Percentiles rank a stretch among this genome's conserved stretches.
Evolutionary conservation across 23 tunicate genomes (phyloP).

Genomic region (Styela clava): DNA sequence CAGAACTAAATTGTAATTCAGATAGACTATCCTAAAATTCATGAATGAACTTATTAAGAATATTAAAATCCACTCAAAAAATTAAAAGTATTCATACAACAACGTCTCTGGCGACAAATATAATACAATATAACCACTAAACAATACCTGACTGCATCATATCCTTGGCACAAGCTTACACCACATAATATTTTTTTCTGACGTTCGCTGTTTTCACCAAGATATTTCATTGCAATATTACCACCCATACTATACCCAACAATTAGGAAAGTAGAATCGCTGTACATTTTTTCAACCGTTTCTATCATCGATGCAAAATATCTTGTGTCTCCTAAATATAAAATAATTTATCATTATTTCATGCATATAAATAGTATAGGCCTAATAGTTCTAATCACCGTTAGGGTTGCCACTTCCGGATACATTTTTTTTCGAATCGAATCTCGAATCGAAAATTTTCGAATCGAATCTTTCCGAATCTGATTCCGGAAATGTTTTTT

Average conservation of each 20-base stretch:
- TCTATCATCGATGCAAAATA: slow-evolving; percentile 65
- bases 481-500: background rate
- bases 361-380: no score
- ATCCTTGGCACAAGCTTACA: slow-evolving; percentile 82
- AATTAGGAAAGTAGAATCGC: slow-evolving; percentile 31
- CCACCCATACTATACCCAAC: slow-evolving; percentile 92
- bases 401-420: no score
- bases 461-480: no score
- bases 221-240: slow-evolving; percentile 59
- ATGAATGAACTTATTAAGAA: no score
- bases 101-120: no score
- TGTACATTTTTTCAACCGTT: slow-evolving; percentile 22
- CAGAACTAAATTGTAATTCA: no score
- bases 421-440: no score
- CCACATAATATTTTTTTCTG: slow-evolving; percentile 56
- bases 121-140: no score
- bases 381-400: background rate
- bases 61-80: no score
- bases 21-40: no score
- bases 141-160: slow-evolving; percentile 80
- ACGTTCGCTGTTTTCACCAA: slow-evolving; percentile 45
- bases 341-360: background rate
- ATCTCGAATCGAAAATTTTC: no score
- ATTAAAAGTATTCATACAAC: no score
- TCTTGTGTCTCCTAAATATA: slow-evolving; percentile 70